Percentiles rank a stretch among this genome's conserved stretches.
phyloP scores from a whole-genome alignment of 1,140 invertebrate species.

The Aphelinus certus region DNA sequence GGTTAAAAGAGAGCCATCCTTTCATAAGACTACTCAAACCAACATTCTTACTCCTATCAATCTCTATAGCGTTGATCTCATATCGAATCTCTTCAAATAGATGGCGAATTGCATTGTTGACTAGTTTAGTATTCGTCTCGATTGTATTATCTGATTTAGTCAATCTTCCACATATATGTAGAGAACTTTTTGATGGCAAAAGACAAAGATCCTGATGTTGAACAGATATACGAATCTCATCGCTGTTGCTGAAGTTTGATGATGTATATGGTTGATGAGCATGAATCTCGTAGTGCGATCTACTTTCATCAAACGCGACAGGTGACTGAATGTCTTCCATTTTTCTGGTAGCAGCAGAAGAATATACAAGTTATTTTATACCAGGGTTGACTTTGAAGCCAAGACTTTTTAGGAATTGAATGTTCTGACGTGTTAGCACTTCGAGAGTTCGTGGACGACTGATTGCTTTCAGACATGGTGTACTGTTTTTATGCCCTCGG shows the following conservation, averaged over 20 bases:
- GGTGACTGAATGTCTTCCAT: conserved; percentile 4
- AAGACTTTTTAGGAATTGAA: conserved; percentile 39
- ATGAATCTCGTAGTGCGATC: conserved; percentile 54
- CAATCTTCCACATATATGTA: conserved; percentile 52
- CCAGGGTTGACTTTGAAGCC: conserved; percentile 27
- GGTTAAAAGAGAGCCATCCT: conserved; percentile 36
- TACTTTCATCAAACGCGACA: conserved; percentile 45
- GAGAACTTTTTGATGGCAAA: conserved; percentile 50
- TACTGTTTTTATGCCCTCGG: not conserved
- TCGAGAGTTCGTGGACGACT: too few species aligned
- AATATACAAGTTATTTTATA: conserved; percentile 4
- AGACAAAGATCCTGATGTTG: conserved; percentile 57
- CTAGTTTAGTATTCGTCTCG: not conserved
- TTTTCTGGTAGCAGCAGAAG: not conserved
- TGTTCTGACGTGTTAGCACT: conserved; percentile 21
- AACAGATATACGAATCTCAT: conserved; percentile 51
- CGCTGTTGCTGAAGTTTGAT: conserved; percentile 51
- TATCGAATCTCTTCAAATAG: conserved; percentile 61
- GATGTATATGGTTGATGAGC: conserved; percentile 51
- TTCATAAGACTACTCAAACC: conserved; percentile 60
- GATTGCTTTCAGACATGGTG: too few species aligned
- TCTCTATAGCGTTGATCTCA: conserved; percentile 58
- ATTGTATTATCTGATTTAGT: conserved; percentile 41
- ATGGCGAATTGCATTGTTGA: conserved; percentile 36
- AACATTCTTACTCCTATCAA: conserved; percentile 58